Evolutionary conservation across 2,797 vertebrate genomes (phyloP).

Genomic region (Siniperca undulata): DNA sequence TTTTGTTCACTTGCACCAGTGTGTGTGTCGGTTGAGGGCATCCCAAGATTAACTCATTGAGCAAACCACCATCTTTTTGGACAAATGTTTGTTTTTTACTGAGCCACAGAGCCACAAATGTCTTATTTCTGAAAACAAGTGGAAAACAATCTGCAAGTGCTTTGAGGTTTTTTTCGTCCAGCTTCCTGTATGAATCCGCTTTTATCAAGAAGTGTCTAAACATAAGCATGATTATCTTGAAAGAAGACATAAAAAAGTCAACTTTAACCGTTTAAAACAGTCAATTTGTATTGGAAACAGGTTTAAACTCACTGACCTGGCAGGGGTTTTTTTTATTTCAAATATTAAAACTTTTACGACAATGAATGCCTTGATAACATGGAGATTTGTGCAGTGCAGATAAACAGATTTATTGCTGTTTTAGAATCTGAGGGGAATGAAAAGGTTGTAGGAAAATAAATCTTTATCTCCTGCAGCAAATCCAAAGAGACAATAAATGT

Average conservation of each 20-base stretch:
- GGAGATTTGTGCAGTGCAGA: background rate
- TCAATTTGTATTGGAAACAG: background rate
- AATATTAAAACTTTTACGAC: background rate
- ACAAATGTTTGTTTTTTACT: background rate
- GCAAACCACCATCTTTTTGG: background rate
- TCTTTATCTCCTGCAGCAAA: conserved; percentile 15
- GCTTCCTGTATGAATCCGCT: background rate
- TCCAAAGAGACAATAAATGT: background rate
- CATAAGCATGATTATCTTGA: fast-evolving
- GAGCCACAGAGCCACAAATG: background rate
- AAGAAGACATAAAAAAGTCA: background rate
- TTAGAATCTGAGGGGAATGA: background rate
- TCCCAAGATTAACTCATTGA: background rate
- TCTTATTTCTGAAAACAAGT: background rate
- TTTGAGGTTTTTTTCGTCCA: background rate
- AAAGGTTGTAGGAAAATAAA: conserved; percentile 12
- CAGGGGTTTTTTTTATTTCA: background rate
- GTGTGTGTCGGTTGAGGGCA: conserved; percentile 4
- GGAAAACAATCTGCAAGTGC: background rate
- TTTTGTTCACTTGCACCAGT: background rate
- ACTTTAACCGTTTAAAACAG: too few relatives aligned
- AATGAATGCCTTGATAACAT: conserved; percentile 13
- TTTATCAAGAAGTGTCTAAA: background rate
- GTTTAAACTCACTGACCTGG: too few relatives aligned
- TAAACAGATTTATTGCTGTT: conserved; percentile 4